Base-by-base conservation (phyloP, 1,140 invertebrate genomes). In the Myzus persicae region DNA sequence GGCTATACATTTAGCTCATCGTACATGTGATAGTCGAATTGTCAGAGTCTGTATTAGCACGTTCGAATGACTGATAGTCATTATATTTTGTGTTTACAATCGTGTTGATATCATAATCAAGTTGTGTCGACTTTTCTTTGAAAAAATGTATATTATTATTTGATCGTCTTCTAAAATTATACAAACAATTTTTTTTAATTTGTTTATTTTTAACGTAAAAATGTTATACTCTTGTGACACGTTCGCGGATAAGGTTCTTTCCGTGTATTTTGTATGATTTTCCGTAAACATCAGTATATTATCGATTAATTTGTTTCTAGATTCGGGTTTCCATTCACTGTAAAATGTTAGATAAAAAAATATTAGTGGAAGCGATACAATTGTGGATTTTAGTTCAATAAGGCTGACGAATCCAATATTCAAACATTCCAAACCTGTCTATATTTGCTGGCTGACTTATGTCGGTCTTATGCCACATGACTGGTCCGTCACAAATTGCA, bases 21-120 rank as follows among this genome's bases (percentile, higher is more conserved):
- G 89, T 90, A 92, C 90, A 81, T 36, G 90, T 92, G 20, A 92
- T 76, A 2, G 76, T 82, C 36, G 90, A 92, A 46, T 92, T 31
- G 1, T 92, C 67, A 26, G 90, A 92, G 36, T 92, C 90, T 14
- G 42, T 81, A 40, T 82, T 92, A 20, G 67, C 24, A 38, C 90
- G 67, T 92, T 82, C 67, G 5, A 92, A 48, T 6, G 90, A 92
- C 20, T 11, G 44, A 82, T 38, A 48, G 38, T 40, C 51, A 20
- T 40, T 76, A n/a, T 76, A 76, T n/a, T 76, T 26, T 31, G 38
- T 67, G 26, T 90, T 40, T n/a, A 42, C 38, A n/a, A n/a, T 40
- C 4, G 38, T 59, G 18, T 59, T 44, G 22, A 59, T 8, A 40
- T 76, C 31, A 76, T 76, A n/a, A 76, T 91, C 42, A 14, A 26